phyloP scores from a whole-genome alignment of 2,888 invertebrate species.

The Oithona nana region DNA sequence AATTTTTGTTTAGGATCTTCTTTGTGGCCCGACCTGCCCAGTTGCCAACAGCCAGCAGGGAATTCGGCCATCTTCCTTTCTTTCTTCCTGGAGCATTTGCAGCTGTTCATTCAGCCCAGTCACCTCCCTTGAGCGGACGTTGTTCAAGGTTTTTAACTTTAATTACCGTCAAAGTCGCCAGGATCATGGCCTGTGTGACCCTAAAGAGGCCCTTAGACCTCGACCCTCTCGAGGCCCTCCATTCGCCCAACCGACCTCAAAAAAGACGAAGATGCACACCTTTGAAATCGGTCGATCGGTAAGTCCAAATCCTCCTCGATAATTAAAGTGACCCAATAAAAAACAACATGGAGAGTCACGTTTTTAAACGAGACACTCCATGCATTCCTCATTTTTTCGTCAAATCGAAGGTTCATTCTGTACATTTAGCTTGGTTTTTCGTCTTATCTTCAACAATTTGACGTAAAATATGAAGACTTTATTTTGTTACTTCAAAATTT shows the following conservation, averaged over 20 bases:
- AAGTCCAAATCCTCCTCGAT: neutral
- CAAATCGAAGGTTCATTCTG: too few species aligned
- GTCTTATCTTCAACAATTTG: too few species aligned
- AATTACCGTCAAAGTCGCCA: too few species aligned
- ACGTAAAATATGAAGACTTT: too few species aligned
- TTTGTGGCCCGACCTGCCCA: neutral
- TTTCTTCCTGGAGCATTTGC: neutral
- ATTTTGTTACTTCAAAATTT: too few species aligned
- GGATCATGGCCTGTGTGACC: constrained; percentile 16
- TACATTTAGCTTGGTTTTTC: too few species aligned
- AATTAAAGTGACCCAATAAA: too few species aligned
- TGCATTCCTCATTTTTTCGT: too few species aligned
- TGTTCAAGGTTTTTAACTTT: neutral
- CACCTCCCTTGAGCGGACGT: neutral
- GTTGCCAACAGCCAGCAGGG: neutral
- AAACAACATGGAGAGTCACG: too few species aligned
- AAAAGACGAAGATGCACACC: neutral
- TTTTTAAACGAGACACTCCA: too few species aligned
- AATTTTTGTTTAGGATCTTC: too few species aligned
- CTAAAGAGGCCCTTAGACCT: constrained; percentile 13
- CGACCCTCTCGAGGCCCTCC: neutral
- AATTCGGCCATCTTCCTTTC: neutral
- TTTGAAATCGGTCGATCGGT: neutral
- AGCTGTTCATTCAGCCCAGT: neutral
- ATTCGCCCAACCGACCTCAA: constrained; percentile 9